phyloP scores from a whole-genome alignment of 2,797 vertebrate genomes.

The Sebastes itinus region DNA sequence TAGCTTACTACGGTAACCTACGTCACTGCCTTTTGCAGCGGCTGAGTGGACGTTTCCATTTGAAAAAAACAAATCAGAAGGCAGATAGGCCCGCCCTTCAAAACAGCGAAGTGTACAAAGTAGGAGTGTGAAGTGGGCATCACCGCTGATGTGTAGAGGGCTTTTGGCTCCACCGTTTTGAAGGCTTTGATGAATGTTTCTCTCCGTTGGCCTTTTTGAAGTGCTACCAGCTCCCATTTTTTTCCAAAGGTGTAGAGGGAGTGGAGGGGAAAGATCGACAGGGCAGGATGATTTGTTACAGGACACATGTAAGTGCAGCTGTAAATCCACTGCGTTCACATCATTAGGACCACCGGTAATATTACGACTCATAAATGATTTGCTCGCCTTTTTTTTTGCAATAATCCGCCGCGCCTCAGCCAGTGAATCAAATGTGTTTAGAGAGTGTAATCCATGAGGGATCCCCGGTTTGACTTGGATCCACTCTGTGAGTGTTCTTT shows the following conservation, averaged over 20 bases:
- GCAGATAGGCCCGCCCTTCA: background rate
- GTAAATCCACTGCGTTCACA: conserved; percentile 38
- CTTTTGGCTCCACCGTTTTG: background rate
- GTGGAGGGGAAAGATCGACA: background rate
- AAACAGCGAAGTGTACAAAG: background rate
- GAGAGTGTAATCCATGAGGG: conserved; percentile 29
- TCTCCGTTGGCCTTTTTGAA: background rate
- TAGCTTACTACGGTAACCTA: no score
- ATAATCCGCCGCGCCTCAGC: conserved; percentile 2
- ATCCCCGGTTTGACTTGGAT: conserved; percentile 34
- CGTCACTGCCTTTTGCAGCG: no score
- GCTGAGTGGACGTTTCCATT: no score
- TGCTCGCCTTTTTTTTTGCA: conserved; percentile 5
- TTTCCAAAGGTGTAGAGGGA: background rate
- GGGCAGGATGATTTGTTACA: conserved; percentile 33
- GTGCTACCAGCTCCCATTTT: conserved; percentile 7
- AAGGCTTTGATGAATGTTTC: conserved; percentile 20
- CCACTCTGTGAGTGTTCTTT: conserved; percentile 4
- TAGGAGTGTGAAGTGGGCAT: background rate
- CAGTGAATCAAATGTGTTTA: conserved; percentile 26
- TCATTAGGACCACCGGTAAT: conserved; percentile 48
- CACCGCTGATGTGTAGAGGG: background rate
- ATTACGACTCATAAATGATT: conserved; percentile 5
- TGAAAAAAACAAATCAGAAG: no score
- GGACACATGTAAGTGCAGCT: conserved; percentile 3